Evolutionary conservation across 2,113 vertebrate species (phyloP).

Genomic region (Emydura subglobosa): DNA sequence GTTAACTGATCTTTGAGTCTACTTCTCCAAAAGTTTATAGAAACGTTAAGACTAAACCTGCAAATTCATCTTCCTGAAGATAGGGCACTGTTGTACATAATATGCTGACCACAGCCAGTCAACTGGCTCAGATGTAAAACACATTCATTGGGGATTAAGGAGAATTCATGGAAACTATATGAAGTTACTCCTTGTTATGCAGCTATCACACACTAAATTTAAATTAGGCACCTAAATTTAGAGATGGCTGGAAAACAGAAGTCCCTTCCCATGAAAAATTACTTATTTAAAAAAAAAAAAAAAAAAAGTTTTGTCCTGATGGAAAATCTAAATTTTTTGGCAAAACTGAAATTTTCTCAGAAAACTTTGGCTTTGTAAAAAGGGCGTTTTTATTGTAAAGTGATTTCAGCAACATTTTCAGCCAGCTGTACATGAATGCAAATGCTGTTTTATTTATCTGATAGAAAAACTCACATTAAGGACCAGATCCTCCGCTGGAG

Average conservation of each 20-base stretch:
- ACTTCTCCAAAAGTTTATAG: constrained; percentile 75
- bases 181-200: neutral
- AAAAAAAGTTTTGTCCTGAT: no score
- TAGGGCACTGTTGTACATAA: constrained; percentile 46
- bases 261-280: neutral
- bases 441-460: neutral
- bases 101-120: constrained; percentile 51
- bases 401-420: neutral
- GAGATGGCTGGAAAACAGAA: neutral
- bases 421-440: neutral
- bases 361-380: no score
- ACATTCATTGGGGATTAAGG: constrained; percentile 14
- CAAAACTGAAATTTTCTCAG: no score
- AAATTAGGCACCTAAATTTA: neutral
- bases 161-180: neutral
- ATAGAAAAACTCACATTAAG: neutral
- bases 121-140: constrained; percentile 37
- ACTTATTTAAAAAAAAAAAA: no score
- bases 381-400: neutral
- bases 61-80: constrained; percentile 73
- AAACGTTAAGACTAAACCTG: constrained; percentile 63
- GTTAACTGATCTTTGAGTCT: constrained; percentile 57
- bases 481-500: neutral
- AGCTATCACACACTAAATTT: neutral
- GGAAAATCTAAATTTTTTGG: no score